Evolutionary conservation across 2,888 invertebrate genomes (phyloP), one percentile per base, ranked within the genome.

Genomic region (Ectropis crepuscularia): DNA sequence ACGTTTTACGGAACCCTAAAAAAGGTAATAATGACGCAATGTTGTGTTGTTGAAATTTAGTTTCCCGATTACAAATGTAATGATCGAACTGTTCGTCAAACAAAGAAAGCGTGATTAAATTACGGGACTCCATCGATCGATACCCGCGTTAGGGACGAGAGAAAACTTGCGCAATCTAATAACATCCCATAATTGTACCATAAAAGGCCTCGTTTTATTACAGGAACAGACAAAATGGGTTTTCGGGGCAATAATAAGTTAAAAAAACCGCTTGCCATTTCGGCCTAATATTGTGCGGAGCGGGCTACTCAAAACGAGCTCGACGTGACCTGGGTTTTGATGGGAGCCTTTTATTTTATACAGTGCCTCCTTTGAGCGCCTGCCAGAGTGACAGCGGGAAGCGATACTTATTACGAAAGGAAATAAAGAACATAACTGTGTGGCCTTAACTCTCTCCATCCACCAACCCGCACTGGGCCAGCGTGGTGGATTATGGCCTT

Each of bases 191-290:
- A 77, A 79, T 75, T 75, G 71, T 69, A 70, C 76, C 74, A 78
- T 79, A 78, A 80, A 79, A 68, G 73, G 74, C 65, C 70, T 71
- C 72, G 73, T 79, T 79, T 80, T 79, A 80, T 79, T 75, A 76
- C 80, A 71, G 70, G 74, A 62, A 70, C 69, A 85, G 85, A 85
- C 85, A 85, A 87, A 87, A 88, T 84, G 83, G 85, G 80, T 78
- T 80, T 80, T 78, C 77, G 76, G 75, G 79, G 80, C 81, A 85
- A 85, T 88, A 87, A 86, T 87, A 85, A 87, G 85, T 87, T 83
- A 82, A 86, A 88, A n/a, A 87, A 83, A 80, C 77, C 74, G 74
- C 78, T 79, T 81, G 72, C 77, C 79, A 81, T 81, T 77, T 77
- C 77, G 73, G 77, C 81, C 86, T 87, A 86, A 88, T 89, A 89